A percentile compares a stretch with the other conserved stretches of the same genome.
Evolutionary conservation across 2,888 invertebrate species (phyloP).

Genomic region (Tetragonisca angustula): DNA sequence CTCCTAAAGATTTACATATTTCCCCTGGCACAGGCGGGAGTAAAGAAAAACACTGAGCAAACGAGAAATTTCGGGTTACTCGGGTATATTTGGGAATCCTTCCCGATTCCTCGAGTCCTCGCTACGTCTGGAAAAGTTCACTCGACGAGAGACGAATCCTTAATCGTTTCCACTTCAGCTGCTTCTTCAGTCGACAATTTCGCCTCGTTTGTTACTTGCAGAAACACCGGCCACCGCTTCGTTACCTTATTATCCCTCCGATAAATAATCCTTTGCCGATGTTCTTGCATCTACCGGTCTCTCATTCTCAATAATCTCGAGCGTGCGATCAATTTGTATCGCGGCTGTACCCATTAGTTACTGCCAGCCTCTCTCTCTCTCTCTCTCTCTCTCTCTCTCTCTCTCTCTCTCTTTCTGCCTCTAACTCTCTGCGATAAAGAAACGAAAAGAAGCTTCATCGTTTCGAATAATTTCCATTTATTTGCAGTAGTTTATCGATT

Average conservation of each 20-base stretch:
- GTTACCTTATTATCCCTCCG: background rate
- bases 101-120: too few relatives aligned
- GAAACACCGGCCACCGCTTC: background rate
- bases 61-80: too few relatives aligned
- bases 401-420: too few relatives aligned
- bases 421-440: background rate
- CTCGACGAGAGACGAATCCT: too few relatives aligned
- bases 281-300: background rate
- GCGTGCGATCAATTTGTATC: conserved; percentile 28
- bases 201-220: background rate
- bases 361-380: too few relatives aligned
- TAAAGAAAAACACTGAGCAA: too few relatives aligned
- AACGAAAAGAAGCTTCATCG: background rate
- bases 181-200: background rate
- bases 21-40: too few relatives aligned
- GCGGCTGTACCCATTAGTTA: background rate
- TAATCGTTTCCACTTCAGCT: too few relatives aligned
- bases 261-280: background rate
- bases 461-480: conserved; percentile 49
- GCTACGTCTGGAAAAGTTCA: too few relatives aligned
- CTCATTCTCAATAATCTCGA: background rate
- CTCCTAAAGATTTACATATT: too few relatives aligned
- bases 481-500: conserved; percentile 51
- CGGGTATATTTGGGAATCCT: too few relatives aligned
- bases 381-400: background rate